phyloP scores from a whole-genome alignment of 2,113 vertebrate species.

The Merops nubicus region DNA sequence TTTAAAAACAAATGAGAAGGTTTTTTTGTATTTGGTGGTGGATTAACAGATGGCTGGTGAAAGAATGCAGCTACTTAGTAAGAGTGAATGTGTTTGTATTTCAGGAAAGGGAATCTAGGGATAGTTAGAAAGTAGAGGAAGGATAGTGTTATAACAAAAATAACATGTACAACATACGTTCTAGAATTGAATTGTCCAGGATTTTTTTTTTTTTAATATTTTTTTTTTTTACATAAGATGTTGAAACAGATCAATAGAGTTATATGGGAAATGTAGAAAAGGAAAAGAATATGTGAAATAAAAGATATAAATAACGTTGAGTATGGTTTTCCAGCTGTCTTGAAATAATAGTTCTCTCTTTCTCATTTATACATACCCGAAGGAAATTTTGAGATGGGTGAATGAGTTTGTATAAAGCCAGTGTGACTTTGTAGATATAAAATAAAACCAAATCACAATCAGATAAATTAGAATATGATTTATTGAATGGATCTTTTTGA shows the following conservation, averaged over 20 bases:
- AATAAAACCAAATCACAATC: not conserved
- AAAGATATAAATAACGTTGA: not conserved
- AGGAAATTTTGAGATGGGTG: not conserved
- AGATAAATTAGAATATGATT: not conserved
- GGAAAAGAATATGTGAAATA: not conserved
- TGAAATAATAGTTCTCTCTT: not conserved
- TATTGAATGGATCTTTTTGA: not conserved
- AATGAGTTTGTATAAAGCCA: not conserved
- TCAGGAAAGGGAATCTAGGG: not conserved
- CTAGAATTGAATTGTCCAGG: not conserved
- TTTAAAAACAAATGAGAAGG: constrained; percentile 36
- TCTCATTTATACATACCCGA: not conserved
- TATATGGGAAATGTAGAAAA: not conserved
- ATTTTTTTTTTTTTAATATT: not conserved
- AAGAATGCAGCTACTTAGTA: constrained; percentile 17
- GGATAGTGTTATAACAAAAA: not conserved
- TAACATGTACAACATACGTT: not conserved
- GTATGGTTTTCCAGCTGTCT: not conserved
- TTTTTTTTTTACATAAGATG: not conserved
- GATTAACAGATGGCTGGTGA: constrained; percentile 43
- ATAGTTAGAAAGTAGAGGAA: not conserved
- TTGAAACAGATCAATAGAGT: not conserved
- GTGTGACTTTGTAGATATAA: not conserved
- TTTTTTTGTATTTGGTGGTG: not conserved
- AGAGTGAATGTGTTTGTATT: not conserved